Conservation (phyloP, 2,113 vertebrate species). For the Sphyrna mokarran region DNA sequence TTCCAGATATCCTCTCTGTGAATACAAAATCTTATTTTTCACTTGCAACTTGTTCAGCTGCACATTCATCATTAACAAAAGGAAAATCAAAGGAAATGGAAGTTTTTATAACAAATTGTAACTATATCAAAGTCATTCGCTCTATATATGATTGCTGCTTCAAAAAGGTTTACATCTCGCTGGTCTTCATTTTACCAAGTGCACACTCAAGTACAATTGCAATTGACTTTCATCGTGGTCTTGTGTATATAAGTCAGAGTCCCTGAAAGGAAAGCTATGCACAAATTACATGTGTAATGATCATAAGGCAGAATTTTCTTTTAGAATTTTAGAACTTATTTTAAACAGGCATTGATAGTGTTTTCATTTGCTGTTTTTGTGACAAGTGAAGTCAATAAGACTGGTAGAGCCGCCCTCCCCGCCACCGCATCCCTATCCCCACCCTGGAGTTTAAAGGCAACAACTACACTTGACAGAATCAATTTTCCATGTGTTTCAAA, state of each 20-base stretch:
- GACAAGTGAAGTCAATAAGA: background rate
- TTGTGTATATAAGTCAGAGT: background rate
- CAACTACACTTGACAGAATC: background rate
- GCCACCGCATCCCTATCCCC: no score
- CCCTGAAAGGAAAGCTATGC: background rate
- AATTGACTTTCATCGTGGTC: background rate
- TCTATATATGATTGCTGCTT: background rate
- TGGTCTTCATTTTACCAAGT: background rate
- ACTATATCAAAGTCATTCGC: background rate
- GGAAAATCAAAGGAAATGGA: background rate
- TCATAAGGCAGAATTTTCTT: background rate
- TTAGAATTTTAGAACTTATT: background rate
- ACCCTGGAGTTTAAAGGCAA: background rate
- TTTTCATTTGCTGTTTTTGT: background rate
- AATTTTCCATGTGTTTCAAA: background rate
- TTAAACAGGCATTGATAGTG: background rate
- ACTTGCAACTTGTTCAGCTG: background rate
- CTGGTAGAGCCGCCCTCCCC: no score
- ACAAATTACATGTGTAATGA: background rate
- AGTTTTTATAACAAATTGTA: background rate
- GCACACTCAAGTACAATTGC: background rate
- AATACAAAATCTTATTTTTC: constrained; percentile 10
- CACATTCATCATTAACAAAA: constrained; percentile 10
- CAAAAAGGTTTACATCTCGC: background rate
- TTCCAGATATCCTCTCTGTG: background rate